Conservation (phyloP, 2,888 invertebrate genomes). For the Cheilosia urbana region DNA sequence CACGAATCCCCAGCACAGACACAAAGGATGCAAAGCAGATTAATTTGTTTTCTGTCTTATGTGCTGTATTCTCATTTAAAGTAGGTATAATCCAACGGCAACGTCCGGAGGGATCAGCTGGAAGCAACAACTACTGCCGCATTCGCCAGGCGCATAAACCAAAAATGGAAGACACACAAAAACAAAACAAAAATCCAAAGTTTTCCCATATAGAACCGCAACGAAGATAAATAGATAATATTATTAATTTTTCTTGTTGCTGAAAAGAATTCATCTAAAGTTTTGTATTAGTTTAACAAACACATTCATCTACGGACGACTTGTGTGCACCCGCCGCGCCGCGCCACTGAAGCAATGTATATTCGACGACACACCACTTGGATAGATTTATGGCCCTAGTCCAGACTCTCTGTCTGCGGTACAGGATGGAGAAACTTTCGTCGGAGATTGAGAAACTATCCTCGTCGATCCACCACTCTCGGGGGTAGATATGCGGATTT, state of each 20-base stretch:
- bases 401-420: conserved; percentile 78
- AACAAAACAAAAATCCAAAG: conserved; percentile 41
- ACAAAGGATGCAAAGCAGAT: conserved; percentile 44
- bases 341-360: conserved; percentile 5
- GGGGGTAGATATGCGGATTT: conserved; percentile 55
- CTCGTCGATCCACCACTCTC: conserved; percentile 62
- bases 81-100: conserved; percentile 6
- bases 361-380: conserved; percentile 74
- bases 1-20: background rate
- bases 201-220: conserved; percentile 76
- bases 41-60: conserved; percentile 48
- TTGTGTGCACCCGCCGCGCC: conserved; percentile 43
- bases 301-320: conserved; percentile 76
- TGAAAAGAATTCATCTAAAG: conserved; percentile 78
- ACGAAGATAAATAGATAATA: conserved; percentile 78
- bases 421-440: conserved; percentile 75
- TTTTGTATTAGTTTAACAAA: conserved; percentile 78
- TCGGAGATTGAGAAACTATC: conserved; percentile 76
- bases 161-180: conserved; percentile 32
- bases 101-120: conserved; percentile 22
- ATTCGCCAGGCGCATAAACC: conserved; percentile 18
- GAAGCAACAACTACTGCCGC: conserved; percentile 59
- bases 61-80: conserved; percentile 38
- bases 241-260: conserved; percentile 78
- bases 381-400: conserved; percentile 77